Conservation (phyloP, 2,113 vertebrate genomes). For the Pogonocichla stellata region DNA sequence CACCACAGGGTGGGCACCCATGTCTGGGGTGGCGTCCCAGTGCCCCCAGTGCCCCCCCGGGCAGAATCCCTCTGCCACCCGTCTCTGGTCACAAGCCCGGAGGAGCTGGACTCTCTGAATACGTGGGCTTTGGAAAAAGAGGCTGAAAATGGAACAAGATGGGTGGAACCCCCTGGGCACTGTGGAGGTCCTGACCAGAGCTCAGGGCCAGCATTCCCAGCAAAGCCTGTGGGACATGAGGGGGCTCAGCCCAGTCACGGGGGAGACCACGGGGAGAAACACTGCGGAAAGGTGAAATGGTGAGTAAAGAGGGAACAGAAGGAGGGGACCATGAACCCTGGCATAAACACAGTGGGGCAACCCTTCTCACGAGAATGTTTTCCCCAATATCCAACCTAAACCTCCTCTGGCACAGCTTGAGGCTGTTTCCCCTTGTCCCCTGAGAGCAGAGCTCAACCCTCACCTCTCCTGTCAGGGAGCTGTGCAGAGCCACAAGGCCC, state of each 20-base stretch:
- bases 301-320: not conserved
- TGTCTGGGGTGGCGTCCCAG: not conserved
- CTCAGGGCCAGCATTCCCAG: not conserved
- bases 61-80: not conserved
- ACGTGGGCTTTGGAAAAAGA: not conserved
- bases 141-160: not conserved
- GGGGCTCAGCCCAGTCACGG: not conserved
- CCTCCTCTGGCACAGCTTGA: not conserved
- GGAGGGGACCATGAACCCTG: not conserved
- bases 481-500: not conserved
- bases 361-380: not conserved
- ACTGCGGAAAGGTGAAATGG: not conserved
- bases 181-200: too few relatives aligned
- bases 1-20: not conserved
- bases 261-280: not conserved
- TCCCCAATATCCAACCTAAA: not conserved
- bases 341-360: not conserved
- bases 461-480: not conserved
- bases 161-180: not conserved
- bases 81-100: not conserved
- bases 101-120: not conserved
- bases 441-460: not conserved
- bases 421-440: rapidly evolving
- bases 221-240: not conserved
- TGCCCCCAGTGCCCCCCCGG: not conserved